phyloP scores from a whole-genome alignment of 2,113 vertebrate species.

The Passerina amoena region DNA sequence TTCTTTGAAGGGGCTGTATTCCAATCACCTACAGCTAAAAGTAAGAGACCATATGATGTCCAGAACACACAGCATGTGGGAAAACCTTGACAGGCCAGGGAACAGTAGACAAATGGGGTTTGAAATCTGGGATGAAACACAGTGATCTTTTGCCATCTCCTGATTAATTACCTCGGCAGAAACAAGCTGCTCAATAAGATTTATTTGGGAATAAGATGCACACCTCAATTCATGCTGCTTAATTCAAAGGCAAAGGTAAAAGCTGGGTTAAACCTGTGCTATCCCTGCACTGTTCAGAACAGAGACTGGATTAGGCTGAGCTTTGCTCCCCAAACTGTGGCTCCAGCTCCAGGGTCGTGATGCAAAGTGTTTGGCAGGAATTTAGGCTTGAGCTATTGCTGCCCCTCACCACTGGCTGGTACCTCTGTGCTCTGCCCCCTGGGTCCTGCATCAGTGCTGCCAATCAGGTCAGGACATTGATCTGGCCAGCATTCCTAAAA shows the following conservation, averaged over 20 bases:
- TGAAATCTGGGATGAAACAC: background rate
- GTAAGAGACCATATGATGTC: background rate
- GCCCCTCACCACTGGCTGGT: background rate
- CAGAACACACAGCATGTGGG: background rate
- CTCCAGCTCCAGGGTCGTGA: background rate
- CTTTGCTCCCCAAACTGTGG: background rate
- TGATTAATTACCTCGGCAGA: background rate
- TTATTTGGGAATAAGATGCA: background rate
- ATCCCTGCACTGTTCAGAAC: background rate
- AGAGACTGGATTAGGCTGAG: background rate
- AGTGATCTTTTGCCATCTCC: background rate
- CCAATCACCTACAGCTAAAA: background rate
- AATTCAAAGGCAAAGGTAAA: background rate
- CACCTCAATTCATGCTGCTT: background rate
- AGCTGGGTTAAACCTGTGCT: background rate
- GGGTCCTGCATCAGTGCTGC: background rate
- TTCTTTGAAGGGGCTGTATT: background rate
- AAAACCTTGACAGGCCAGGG: background rate
- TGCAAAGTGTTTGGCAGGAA: background rate
- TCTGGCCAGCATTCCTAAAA: background rate
- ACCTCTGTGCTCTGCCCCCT: background rate
- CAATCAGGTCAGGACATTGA: background rate
- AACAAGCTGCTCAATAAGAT: background rate
- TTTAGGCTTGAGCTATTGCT: background rate
- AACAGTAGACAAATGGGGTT: background rate